Percentiles rank a stretch among this genome's conserved stretches.
Evolutionary conservation across 2,888 invertebrate species (phyloP).

Genomic region (Byasa hedistus): DNA sequence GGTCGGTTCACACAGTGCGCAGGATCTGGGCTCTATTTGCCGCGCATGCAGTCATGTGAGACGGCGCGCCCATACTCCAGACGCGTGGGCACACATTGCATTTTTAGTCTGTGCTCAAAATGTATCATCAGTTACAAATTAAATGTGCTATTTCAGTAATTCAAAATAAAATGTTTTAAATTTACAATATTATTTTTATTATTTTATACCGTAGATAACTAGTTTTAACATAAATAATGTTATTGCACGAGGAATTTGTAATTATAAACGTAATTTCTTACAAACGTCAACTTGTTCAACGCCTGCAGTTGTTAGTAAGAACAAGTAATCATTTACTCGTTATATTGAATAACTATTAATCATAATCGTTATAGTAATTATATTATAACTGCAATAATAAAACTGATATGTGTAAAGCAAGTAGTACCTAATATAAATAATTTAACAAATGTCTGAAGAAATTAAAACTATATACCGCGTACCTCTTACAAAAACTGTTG

Average conservation of each 20-base stretch:
- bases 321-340: slow-evolving; percentile 19
- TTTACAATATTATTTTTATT: no score
- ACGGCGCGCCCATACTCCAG: slow-evolving; percentile 59
- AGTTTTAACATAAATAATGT: slow-evolving; percentile 1
- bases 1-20: slow-evolving; percentile 62
- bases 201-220: slow-evolving; percentile 6
- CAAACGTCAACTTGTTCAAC: neutral
- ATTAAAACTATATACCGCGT: no score
- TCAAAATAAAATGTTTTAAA: no score
- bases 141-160: no score
- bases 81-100: slow-evolving; percentile 13
- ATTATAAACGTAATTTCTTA: slow-evolving; percentile 15
- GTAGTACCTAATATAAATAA: no score
- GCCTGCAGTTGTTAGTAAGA: neutral
- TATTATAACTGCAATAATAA: neutral
- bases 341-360: slow-evolving; percentile 7
- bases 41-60: slow-evolving; percentile 64
- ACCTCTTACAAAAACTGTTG: no score
- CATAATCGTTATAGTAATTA: neutral
- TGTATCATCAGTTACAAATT: no score
- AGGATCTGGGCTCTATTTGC: slow-evolving; percentile 78
- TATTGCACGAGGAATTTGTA: slow-evolving; percentile 12
- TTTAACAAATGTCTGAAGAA: no score
- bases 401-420: neutral
- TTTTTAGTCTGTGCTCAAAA: slow-evolving; percentile 1